Evolutionary conservation across 1,140 invertebrate genomes (phyloP).

Genomic region (Helicoverpa zea): DNA sequence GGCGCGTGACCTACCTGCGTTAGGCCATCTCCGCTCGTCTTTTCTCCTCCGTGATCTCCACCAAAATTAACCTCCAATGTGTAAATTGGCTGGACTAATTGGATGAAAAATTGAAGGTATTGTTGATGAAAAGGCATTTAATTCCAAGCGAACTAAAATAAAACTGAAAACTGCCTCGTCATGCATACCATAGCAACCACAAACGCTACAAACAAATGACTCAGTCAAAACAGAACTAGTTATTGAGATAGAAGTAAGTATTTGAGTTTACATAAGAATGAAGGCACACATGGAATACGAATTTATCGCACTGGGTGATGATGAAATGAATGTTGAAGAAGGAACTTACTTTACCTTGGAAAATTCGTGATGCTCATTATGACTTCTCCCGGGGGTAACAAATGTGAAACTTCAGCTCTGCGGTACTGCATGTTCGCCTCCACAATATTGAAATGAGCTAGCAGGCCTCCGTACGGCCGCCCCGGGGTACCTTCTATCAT

Average conservation of each 20-base stretch:
- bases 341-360: slow-evolving; percentile 90
- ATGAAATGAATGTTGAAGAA: not conserved
- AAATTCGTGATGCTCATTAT: slow-evolving; percentile 97
- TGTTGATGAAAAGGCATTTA: too few relatives aligned
- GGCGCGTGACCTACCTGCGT: too few relatives aligned
- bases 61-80: too few relatives aligned
- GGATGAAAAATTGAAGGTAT: too few relatives aligned
- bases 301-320: not conserved
- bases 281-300: slow-evolving; percentile 39
- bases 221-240: not conserved
- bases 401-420: slow-evolving; percentile 93
- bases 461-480: slow-evolving; percentile 96
- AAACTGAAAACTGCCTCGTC: not conserved
- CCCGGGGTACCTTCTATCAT: slow-evolving; percentile 99
- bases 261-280: not conserved
- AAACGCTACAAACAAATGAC: too few relatives aligned
- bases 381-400: slow-evolving; percentile 93
- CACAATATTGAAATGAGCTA: slow-evolving; percentile 99
- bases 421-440: slow-evolving; percentile 98
- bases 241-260: not conserved
- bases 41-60: too few relatives aligned
- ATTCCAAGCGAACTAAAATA: not conserved
- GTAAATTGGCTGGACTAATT: too few relatives aligned
- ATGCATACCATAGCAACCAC: too few relatives aligned
- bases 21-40: too few relatives aligned